Evolutionary conservation across 37 sponge, comb jelly and placozoan genomes (phyloP), one percentile per base, ranked within the genome.

Genomic region (Diacarnus erythraeanus): DNA sequence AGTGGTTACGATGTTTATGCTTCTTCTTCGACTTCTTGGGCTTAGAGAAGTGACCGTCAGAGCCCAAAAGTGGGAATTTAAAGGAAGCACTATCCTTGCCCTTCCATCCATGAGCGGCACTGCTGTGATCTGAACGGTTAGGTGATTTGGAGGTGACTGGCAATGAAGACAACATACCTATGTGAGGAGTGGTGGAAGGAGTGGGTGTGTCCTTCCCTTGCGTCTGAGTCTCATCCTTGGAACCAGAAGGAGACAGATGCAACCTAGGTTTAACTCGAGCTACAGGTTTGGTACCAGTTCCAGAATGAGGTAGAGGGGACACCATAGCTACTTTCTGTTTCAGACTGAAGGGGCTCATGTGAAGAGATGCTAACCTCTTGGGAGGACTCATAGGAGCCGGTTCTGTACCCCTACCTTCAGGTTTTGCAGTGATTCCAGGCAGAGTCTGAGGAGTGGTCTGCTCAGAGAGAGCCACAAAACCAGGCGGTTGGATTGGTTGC

Each of bases 11-110:
- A 38, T 59, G 30, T 71, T 80, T 80, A 29, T 64, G 58, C 42
- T 78, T 54, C 47, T 71, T 84, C 54, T 84, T 60, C 12, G 75
- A 57, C 27, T 76, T 67, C 60, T 68, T 83, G n/a, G n/a, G n/a
- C 58, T 76, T 63, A 40, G 22, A 1, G n/a, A n/a, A n/a, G n/a
- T n/a, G n/a, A n/a, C n/a, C n/a, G 39, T 41, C 39, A 25, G 43
- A 78, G 22, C 31, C 37, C 33, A n/a, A 2, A 20, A 2, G 40
- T 31, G 63, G 21, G 21, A 47, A 40, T 27, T 33, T 33, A 15
- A 22, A 6, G 34, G 37, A 26, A 2, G 25, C 22, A 36, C 22
- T 57, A 29, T 39, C 34, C n/a, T 66, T 67, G 21, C 65, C 56
- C 54, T 39, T 64, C 57, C 64, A 54, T 9, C 42, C 76, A 56